Evolutionary conservation across 2,797 vertebrate genomes (phyloP), one percentile per base, ranked within the genome.

Genomic region (Remorina albescens): DNA sequence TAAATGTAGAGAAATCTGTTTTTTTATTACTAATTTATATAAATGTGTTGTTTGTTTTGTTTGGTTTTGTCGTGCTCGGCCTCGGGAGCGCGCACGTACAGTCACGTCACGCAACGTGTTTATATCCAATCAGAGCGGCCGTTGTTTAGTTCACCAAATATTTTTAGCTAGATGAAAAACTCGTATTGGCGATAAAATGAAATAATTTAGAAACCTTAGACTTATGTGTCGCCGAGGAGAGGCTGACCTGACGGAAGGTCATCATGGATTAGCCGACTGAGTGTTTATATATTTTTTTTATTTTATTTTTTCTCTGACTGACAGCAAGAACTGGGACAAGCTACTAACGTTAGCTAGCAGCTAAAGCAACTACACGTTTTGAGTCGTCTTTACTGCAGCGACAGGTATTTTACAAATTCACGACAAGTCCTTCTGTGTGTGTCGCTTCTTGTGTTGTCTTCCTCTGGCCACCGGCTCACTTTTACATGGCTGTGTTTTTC

Each of bases 331-430:
- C 78, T 76, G 85, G 78, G 81, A 89, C 79, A 71, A 74, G 88
- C 89, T 83, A 70, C 69, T 76, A 63, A 56, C 82, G 86, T 79
- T 88, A 90, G 88, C 89, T 86, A 84, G 83, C 88, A 56, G 64
- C 50, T 34, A 55, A 34, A 80, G 67, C 82, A 78, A 86, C 83
- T 83, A 81, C 34, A 74, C 75, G 81, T 69, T 82, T 86, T 78
- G 79, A 80, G 6, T 78, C 82, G 67, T 81, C 88, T 63, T 82
- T 68, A 71, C 77, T 11, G 78, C 84, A 34, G 80, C 70, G 86
- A 90, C 91, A 93, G 92, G 91, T 93, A 92, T 76, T 81, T 51
- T 67, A 50, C 32, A 51, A 36, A 72, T 62, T 71, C 56, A 42
- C 81, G 60, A 66, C 50, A 72, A 79, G 76, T 78, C 76, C 23